Base-by-base conservation (phyloP, 2,113 vertebrate species). In the Ameiurus melas region DNA sequence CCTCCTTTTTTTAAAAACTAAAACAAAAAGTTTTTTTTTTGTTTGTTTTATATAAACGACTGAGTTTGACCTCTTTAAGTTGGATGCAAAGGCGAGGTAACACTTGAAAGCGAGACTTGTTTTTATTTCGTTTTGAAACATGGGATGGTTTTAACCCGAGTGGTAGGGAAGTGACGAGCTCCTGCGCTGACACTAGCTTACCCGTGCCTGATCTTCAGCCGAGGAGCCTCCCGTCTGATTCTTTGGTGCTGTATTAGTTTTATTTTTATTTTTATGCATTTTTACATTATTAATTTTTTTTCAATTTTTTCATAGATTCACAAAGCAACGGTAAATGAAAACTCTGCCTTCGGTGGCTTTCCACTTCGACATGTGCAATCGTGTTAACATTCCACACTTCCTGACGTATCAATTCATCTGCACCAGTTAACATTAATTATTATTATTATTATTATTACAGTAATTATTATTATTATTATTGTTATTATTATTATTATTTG, bases 341-440 rank as follows among this genome's bases (percentile, higher is more conserved):
- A 81, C 79, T 95, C 93, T 91, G 95, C 96, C 95, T 96, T 95
- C 92, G 94, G 75, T 85, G 79, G 95, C 96, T 95, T 90, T 94
- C 94, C 94, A 94, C 96, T 96, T 97, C 95, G 96, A 96, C 96
- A 99, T 92, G 97, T 99, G 98, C 98, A 98, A 98, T 99, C 96
- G 96, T 97, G 95, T 96, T 96, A 95, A 98, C 98, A 99, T 99
- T 99, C 98, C 98, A 97, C 97, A 96, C 93, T 94, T 94, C 97
- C 96, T 94, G 93, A 94, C 93, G 92, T 94, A 93, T 93, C 91
- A 92, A 94, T 94, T 94, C 93, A 95, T 94, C 94, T 94, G 94
- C 94, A 94, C 92, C 93, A 93, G 93, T 96, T 93, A 94, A 95
- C 94, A 95, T 95, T 93, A 95, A 95, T 94, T 94, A 95, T 95